Percentiles rank a stretch among this genome's conserved stretches.
phyloP scores from a whole-genome alignment of 2,113 vertebrate species.

The Butastur rufipennis region DNA sequence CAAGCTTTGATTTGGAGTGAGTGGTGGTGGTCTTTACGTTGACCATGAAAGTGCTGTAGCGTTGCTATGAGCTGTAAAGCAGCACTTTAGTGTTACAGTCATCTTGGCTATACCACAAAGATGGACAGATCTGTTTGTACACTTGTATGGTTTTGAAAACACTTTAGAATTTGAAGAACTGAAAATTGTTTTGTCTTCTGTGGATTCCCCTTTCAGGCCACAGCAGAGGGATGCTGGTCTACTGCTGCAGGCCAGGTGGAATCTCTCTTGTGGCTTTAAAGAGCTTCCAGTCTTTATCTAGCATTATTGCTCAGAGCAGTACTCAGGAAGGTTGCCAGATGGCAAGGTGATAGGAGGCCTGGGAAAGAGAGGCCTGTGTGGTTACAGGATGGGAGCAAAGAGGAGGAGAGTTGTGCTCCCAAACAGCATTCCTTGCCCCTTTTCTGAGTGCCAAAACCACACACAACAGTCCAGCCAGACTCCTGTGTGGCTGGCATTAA shows the following conservation, averaged over 20 bases:
- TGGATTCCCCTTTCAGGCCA: neutral
- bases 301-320: neutral
- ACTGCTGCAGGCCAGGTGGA: neutral
- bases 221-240: neutral
- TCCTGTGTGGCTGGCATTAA: neutral
- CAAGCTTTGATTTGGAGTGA: neutral
- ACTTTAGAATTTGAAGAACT: neutral
- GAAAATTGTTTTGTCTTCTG: neutral
- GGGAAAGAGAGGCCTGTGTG: neutral
- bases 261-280: neutral
- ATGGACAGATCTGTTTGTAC: neutral
- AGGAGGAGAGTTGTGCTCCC: neutral
- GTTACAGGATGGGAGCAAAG: neutral
- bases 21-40: neutral
- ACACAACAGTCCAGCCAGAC: neutral
- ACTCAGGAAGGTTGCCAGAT: neutral
- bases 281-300: neutral
- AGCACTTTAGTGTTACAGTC: neutral
- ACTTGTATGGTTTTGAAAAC: neutral
- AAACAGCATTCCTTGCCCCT: neutral
- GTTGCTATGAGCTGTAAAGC: neutral
- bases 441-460: neutral
- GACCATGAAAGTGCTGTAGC: neutral
- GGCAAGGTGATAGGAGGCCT: neutral
- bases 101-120: neutral